Conservation (phyloP, 2,797 vertebrate species). For the Naso thynnoides region DNA sequence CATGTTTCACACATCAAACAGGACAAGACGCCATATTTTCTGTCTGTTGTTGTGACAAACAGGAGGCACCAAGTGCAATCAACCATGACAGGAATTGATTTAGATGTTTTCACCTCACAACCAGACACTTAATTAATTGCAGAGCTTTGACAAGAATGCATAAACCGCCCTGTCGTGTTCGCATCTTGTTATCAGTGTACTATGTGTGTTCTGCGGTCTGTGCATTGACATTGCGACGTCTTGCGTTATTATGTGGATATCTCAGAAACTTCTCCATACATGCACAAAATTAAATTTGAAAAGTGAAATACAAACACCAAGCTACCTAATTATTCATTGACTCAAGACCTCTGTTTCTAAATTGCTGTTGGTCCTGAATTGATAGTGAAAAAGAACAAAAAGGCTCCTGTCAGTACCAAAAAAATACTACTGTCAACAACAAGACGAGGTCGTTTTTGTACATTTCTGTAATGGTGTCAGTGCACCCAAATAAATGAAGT, state of each 20-base stretch:
- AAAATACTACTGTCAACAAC: neutral
- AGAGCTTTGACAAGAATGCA: neutral
- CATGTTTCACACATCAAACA: constrained; percentile 8
- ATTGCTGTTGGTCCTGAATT: neutral
- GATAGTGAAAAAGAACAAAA: neutral
- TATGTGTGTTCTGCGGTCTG: neutral
- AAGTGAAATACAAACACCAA: no score
- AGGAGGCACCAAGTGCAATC: constrained; percentile 9
- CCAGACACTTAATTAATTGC: constrained; percentile 11
- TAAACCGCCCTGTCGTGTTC: neutral
- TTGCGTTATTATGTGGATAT: no score
- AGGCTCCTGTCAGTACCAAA: neutral
- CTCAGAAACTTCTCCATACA: neutral
- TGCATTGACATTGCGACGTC: neutral
- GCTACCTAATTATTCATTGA: constrained; percentile 10
- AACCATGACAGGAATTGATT: constrained; percentile 17
- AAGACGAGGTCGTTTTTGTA: constrained; percentile 4
- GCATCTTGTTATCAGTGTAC: neutral
- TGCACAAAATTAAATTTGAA: neutral
- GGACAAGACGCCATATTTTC: neutral
- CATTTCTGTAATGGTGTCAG: constrained; percentile 24
- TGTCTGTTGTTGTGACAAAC: constrained; percentile 19
- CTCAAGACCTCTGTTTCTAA: constrained; percentile 6
- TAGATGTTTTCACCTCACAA: constrained; percentile 25
- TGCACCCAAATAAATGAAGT: constrained; percentile 18